phyloP scores from a whole-genome alignment of 2,888 invertebrate genomes.

The Idaea straminata region DNA sequence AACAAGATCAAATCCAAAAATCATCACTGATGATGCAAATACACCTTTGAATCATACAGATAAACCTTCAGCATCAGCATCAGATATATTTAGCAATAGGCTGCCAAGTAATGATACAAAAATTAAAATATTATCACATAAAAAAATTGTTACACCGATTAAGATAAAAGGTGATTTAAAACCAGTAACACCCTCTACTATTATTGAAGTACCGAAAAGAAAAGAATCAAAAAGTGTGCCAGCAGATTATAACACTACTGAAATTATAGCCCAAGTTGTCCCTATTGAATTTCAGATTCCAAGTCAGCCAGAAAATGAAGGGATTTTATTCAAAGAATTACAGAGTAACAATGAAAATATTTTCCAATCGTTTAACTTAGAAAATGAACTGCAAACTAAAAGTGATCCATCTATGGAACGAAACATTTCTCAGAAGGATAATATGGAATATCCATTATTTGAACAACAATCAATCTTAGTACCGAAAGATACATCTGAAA shows the following conservation, averaged over 20 bases:
- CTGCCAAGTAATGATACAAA: background rate
- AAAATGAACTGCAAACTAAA: background rate
- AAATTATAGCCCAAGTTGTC: background rate
- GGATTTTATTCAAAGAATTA: background rate
- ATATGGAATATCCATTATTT: background rate
- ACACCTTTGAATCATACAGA: background rate
- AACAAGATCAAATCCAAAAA: background rate
- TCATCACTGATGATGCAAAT: background rate
- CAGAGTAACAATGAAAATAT: constrained; percentile 14
- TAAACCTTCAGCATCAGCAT: background rate
- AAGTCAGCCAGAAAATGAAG: background rate
- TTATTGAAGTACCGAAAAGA: background rate
- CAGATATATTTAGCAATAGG: background rate
- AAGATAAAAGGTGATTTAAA: constrained; percentile 11
- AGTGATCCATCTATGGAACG: background rate
- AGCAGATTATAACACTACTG: background rate
- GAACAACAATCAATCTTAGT: background rate
- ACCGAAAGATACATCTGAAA: constrained; percentile 5
- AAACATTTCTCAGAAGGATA: background rate
- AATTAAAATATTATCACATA: background rate
- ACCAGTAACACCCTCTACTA: constrained; percentile 1
- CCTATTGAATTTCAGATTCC: background rate
- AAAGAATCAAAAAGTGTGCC: background rate
- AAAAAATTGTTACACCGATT: background rate
- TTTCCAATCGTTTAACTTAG: background rate